Evolutionary conservation across 2,113 vertebrate genomes (phyloP).

Genomic region (Oceanodroma tethys): DNA sequence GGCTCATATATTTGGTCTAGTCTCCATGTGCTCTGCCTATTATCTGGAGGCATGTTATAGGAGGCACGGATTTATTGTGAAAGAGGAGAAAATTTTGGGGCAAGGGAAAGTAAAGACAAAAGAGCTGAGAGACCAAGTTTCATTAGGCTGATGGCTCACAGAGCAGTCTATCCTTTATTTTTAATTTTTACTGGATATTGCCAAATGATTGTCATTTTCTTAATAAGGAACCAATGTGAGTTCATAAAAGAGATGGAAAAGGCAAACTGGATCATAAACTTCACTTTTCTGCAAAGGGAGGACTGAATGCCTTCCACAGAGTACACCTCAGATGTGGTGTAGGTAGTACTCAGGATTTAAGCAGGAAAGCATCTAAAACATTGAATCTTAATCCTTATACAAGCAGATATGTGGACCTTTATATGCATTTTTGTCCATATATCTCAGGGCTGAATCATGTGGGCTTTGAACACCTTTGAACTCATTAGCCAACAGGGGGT

Average conservation of each 20-base stretch:
- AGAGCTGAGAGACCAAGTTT: not conserved
- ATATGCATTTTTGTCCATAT: not conserved
- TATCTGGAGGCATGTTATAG: not conserved
- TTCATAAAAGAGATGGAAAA: not conserved
- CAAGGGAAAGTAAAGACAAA: not conserved
- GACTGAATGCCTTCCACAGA: not conserved
- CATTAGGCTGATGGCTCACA: not conserved
- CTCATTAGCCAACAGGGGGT: not conserved
- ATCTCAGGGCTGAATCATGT: not conserved
- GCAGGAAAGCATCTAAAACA: not conserved
- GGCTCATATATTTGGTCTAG: not conserved
- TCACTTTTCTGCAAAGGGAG: not conserved
- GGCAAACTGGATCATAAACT: not conserved
- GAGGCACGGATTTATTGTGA: not conserved
- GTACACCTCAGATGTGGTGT: not conserved
- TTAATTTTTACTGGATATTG: not conserved
- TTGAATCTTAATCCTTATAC: not conserved
- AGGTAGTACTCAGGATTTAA: not conserved
- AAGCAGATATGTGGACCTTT: not conserved
- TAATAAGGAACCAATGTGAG: rapidly evolving
- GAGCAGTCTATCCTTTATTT: not conserved
- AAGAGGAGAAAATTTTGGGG: not conserved
- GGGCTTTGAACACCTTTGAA: not conserved
- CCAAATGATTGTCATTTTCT: not conserved
- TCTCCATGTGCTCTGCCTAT: not conserved